Evolutionary conservation across 2,113 vertebrate species (phyloP).

Genomic region (Neofelis nebulosa): DNA sequence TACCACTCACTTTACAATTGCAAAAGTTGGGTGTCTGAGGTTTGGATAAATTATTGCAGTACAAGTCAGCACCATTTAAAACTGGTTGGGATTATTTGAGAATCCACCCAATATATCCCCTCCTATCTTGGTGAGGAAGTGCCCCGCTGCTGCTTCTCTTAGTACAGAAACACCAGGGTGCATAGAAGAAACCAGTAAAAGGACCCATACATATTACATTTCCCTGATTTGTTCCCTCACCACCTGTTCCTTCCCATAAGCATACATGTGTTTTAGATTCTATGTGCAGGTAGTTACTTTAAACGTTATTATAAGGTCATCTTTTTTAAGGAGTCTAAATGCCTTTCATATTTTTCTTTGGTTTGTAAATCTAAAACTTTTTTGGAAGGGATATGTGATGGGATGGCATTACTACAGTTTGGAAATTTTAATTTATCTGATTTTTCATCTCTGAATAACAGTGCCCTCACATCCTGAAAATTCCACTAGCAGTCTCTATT

Average conservation of each 20-base stretch:
- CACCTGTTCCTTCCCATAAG: not conserved
- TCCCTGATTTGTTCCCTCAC: not conserved
- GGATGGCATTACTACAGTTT: not conserved
- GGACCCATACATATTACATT: not conserved
- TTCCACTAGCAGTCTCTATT: not conserved
- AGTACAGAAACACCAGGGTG: not conserved
- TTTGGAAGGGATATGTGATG: not conserved
- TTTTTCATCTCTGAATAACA: not conserved
- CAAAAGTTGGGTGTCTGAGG: not conserved
- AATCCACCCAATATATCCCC: not conserved
- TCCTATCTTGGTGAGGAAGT: not conserved
- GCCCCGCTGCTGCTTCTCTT: not conserved
- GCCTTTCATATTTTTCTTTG: not conserved
- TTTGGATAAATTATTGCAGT: not conserved
- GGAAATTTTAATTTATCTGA: not conserved
- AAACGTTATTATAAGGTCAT: not conserved
- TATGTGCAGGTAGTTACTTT: not conserved
- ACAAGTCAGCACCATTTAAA: not conserved
- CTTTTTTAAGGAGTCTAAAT: not conserved
- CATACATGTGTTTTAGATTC: not conserved
- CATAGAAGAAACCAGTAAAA: not conserved
- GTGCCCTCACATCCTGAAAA: not conserved
- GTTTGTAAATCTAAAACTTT: not conserved
- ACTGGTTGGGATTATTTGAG: not conserved
- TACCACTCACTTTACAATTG: not conserved